A percentile compares a stretch with the other conserved stretches of the same genome.
These are phyloP conservation scores for Drosophila subobscura DNA, from an alignment of 1,140 invertebrate genomes.

Conservation along the genomic window DNA sequence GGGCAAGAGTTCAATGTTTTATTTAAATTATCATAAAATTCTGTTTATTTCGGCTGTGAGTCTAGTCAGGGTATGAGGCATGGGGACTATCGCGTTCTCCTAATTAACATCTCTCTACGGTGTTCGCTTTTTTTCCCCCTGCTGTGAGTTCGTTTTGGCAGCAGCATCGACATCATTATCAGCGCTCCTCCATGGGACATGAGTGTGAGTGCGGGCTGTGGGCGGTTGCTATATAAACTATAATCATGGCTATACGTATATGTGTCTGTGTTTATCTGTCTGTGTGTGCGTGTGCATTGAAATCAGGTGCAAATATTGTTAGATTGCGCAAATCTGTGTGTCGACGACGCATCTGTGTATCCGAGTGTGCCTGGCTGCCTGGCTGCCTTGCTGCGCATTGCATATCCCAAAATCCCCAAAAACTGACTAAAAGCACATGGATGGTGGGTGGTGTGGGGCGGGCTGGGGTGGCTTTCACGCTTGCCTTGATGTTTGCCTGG, in stretches of 20 bases:
- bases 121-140: constrained; percentile 19
- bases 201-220: constrained; percentile 15
- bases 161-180: constrained; percentile 52
- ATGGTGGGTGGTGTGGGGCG: neutral
- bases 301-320: constrained; percentile 80
- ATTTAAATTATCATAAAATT: constrained; percentile 1
- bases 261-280: constrained; percentile 6
- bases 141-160: constrained; percentile 40
- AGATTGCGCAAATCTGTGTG: constrained; percentile 49
- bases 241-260: constrained; percentile 4
- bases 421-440: constrained; percentile 16
- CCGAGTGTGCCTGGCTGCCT: no score
- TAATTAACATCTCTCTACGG: constrained; percentile 30
- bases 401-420: constrained; percentile 23
- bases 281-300: constrained; percentile 33
- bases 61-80: constrained; percentile 23
- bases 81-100: constrained; percentile 11
- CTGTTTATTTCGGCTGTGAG: no score
- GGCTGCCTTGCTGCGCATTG: constrained; percentile 3
- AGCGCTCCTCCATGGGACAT: constrained; percentile 34
- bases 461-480: constrained; percentile 21
- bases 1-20: no score
- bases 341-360: constrained; percentile 28
- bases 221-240: neutral
- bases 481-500: constrained; percentile 51